These are phyloP conservation scores for Nautilus pompilius DNA, from an alignment of 1,140 invertebrate species.

Conservation along the genomic window DNA sequence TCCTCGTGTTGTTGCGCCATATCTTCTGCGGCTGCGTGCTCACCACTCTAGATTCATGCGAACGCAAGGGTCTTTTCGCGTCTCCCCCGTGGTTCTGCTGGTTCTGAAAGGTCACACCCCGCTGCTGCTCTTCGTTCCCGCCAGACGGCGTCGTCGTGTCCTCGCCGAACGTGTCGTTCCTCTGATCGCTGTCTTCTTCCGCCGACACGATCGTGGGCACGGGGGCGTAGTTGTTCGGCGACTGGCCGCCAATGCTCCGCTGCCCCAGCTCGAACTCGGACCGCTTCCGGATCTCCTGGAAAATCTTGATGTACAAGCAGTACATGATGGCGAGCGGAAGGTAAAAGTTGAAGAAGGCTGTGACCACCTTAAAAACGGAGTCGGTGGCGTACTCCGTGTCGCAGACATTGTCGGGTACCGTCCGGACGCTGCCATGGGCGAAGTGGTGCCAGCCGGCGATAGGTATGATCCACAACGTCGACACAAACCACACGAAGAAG, in stretches of 20 bases:
- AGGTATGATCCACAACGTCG: conserved; percentile 59
- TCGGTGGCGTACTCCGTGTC: conserved; percentile 62
- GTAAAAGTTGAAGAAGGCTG: conserved; percentile 62
- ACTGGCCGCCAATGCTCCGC: conserved; percentile 17
- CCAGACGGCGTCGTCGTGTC: no score
- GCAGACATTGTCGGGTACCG: conserved; percentile 52
- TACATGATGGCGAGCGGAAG: conserved; percentile 62
- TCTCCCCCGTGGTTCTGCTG: neutral
- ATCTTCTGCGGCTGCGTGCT: neutral
- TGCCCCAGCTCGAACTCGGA: conserved; percentile 55
- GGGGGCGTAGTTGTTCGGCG: neutral
- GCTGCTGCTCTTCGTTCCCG: no score
- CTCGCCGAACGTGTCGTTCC: conserved; percentile 11
- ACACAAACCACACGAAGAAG: conserved; percentile 59
- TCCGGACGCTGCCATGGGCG: conserved; percentile 41
- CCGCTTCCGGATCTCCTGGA: conserved; percentile 58
- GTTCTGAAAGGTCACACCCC: no score
- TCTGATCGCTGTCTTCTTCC: conserved; percentile 23
- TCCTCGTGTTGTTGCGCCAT: neutral
- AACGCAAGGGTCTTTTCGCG: neutral
- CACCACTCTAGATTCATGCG: neutral
- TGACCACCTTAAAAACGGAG: conserved; percentile 58
- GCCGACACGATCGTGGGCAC: conserved; percentile 4
- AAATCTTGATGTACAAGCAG: conserved; percentile 59
- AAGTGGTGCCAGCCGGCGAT: conserved; percentile 60